These are phyloP conservation scores for Lepidocolaptes lacrymiger DNA, from an alignment of 2,797 vertebrate species.

Conservation along the genomic window DNA sequence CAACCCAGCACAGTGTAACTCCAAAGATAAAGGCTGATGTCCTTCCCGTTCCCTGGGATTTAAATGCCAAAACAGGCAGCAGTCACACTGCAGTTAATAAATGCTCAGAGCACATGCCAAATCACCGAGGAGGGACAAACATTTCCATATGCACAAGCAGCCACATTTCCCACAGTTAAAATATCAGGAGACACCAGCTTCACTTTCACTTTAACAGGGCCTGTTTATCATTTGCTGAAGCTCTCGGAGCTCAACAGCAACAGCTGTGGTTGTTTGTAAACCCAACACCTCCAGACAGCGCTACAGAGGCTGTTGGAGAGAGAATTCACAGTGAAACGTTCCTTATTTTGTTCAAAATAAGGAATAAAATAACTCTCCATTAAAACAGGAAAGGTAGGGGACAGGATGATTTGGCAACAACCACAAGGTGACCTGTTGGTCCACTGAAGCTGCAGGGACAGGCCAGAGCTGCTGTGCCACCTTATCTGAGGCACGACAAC, in stretches of 20 bases:
- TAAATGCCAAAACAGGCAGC: neutral
- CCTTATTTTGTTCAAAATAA: neutral
- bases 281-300: neutral
- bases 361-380: neutral
- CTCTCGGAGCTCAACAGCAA: fast-evolving
- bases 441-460: fast-evolving
- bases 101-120: neutral
- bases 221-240: neutral
- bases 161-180: neutral
- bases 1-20: neutral
- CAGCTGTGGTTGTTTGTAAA: neutral
- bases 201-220: fast-evolving
- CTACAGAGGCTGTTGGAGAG: neutral
- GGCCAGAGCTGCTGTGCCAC: neutral
- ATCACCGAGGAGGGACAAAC: neutral
- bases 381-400: neutral
- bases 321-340: neutral
- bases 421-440: fast-evolving
- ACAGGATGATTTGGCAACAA: fast-evolving
- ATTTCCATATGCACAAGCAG: neutral
- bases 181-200: fast-evolving
- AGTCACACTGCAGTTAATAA: fast-evolving
- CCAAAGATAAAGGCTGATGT: neutral
- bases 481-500: neutral
- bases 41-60: neutral